Evolutionary conservation across 2,888 invertebrate species (phyloP).

Genomic region (Cryptocheilus praepositus): DNA sequence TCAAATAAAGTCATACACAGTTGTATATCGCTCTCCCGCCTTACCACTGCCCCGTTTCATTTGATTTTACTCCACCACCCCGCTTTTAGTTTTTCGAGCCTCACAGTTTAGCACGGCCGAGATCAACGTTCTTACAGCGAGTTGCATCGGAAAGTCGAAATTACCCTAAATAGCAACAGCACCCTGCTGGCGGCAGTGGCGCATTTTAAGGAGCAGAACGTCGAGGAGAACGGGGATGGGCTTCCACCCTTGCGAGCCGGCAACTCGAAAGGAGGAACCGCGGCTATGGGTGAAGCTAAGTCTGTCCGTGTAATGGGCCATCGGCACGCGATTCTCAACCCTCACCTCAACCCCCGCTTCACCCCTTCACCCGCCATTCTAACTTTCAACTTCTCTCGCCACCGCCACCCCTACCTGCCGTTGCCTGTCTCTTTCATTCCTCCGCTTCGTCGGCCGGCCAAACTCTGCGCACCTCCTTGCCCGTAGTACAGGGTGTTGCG

Average conservation of each 20-base stretch:
- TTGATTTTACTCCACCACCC: no score
- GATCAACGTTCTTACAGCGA: no score
- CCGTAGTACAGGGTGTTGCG: constrained; percentile 60
- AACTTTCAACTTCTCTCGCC: constrained; percentile 61
- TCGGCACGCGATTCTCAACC: constrained; percentile 71
- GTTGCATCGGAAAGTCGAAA: constrained; percentile 58
- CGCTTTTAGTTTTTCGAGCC: no score
- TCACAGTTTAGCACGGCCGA: no score
- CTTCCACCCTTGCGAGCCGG: constrained; percentile 51
- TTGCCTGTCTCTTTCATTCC: constrained; percentile 33
- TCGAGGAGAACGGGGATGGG: constrained; percentile 31
- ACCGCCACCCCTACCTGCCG: constrained; percentile 30
- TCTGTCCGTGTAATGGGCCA: constrained; percentile 72
- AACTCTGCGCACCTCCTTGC: constrained; percentile 46
- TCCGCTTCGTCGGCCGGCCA: constrained; percentile 29
- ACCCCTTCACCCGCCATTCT: constrained; percentile 54
- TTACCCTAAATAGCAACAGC: constrained; percentile 67
- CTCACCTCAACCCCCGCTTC: constrained; percentile 33
- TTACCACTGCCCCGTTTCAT: no score
- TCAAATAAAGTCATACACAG: no score
- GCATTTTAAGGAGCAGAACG: constrained; percentile 33
- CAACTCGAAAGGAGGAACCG: constrained; percentile 69
- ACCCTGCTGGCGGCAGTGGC: constrained; percentile 46
- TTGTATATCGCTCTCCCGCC: no score
- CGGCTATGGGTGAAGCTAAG: constrained; percentile 67